Evolutionary conservation across 2,113 vertebrate genomes (phyloP).

Genomic region (Hydrolagus affinis): DNA sequence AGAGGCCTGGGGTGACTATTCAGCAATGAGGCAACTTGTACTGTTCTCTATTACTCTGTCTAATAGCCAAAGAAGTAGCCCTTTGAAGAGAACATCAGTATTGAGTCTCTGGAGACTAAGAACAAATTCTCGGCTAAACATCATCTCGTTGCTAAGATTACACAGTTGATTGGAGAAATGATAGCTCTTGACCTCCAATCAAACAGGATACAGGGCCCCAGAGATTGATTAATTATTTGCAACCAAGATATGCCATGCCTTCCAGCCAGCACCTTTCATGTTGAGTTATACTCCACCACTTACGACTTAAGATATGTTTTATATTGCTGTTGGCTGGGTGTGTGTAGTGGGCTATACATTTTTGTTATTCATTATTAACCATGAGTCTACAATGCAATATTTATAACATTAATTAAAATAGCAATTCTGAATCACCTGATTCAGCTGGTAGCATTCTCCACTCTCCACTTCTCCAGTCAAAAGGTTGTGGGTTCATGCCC

Average conservation of each 20-base stretch:
- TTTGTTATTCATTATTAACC: background rate
- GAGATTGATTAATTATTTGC: background rate
- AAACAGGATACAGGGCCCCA: background rate
- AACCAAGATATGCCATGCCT: background rate
- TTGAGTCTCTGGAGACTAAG: background rate
- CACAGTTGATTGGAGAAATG: conserved; percentile 7
- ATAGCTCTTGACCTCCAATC: background rate
- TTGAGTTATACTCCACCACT: background rate
- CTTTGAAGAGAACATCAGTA: background rate
- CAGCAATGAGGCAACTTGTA: background rate
- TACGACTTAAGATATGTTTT: background rate
- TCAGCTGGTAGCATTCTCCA: too few species aligned
- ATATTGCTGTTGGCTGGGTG: background rate
- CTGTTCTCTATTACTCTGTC: background rate
- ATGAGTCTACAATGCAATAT: too few species aligned
- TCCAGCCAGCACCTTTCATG: background rate
- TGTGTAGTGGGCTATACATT: background rate
- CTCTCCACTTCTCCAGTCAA: too few species aligned
- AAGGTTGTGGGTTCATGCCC: too few species aligned
- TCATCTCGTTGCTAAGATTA: background rate
- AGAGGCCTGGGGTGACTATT: background rate
- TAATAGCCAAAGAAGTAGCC: background rate
- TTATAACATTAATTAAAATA: too few species aligned
- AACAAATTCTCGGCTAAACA: background rate
- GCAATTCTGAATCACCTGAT: too few species aligned